Percentiles rank a stretch among this genome's conserved stretches.
Evolutionary conservation across 2,113 vertebrate genomes (phyloP).

Genomic region (Mystacornis crossleyi): DNA sequence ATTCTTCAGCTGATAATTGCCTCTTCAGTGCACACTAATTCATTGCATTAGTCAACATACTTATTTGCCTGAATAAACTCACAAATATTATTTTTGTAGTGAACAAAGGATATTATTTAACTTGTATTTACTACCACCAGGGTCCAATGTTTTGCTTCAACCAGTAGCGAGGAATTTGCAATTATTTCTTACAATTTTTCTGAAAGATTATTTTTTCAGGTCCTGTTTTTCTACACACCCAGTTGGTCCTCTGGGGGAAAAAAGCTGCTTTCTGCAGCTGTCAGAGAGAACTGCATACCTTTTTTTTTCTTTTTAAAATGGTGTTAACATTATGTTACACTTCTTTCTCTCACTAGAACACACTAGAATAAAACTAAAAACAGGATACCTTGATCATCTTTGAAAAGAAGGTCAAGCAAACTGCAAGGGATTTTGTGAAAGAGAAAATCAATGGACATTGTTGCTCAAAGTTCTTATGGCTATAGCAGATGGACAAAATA

Average conservation of each 20-base stretch:
- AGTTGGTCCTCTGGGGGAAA: background rate
- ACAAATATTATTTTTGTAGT: background rate
- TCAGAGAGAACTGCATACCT: background rate
- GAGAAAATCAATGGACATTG: background rate
- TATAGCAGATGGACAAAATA: background rate
- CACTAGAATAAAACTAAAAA: background rate
- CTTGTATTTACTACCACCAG: background rate
- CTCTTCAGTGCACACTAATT: background rate
- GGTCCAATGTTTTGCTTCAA: background rate
- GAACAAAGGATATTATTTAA: background rate
- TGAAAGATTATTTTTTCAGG: background rate
- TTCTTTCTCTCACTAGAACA: background rate
- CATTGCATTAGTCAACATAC: background rate
- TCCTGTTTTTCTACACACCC: background rate
- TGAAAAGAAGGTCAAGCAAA: background rate
- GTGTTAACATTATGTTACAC: background rate
- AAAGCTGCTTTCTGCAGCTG: background rate
- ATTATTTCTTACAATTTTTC: background rate
- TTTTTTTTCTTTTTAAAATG: background rate
- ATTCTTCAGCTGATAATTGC: background rate
- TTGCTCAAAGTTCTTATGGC: background rate
- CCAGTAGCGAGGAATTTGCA: background rate
- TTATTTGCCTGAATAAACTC: background rate
- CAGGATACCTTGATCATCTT: background rate
- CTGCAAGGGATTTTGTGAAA: background rate